phyloP scores from a whole-genome alignment of 2,797 vertebrate species.

The Varecia variegata region DNA sequence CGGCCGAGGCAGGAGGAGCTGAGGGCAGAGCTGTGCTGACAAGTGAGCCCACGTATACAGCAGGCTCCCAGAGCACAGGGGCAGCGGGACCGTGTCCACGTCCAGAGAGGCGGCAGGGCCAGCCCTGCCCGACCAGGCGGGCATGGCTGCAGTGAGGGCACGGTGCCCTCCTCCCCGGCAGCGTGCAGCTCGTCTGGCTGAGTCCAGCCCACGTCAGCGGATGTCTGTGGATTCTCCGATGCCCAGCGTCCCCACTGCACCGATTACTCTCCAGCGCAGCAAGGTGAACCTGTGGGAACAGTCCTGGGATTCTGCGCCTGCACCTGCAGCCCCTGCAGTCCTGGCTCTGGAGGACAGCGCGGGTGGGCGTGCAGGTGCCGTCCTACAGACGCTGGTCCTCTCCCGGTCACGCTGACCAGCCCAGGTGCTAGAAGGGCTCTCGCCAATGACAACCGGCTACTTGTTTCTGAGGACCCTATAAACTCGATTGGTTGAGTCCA shows the following conservation, averaged over 20 bases:
- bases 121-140: not conserved
- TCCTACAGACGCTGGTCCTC: not conserved
- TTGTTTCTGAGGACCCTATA: not conserved
- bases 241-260: too few species aligned
- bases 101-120: accelerated
- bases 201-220: not conserved
- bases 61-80: accelerated
- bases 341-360: too few species aligned
- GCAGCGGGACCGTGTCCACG: accelerated
- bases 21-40: accelerated
- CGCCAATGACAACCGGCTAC: not conserved
- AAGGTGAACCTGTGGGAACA: too few species aligned
- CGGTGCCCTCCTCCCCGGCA: not conserved
- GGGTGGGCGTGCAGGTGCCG: too few species aligned
- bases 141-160: too few species aligned
- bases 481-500: not conserved
- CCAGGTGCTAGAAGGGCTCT: not conserved
- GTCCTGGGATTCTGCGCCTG: not conserved
- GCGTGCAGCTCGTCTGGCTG: accelerated
- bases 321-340: accelerated
- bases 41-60: accelerated
- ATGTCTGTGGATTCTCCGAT: accelerated
- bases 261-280: too few species aligned
- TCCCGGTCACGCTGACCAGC: too few species aligned
- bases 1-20: not conserved